Percentiles rank a stretch among this genome's conserved stretches.
phyloP scores from a whole-genome alignment of 1,140 invertebrate species.

The Campoletis sonorensis region DNA sequence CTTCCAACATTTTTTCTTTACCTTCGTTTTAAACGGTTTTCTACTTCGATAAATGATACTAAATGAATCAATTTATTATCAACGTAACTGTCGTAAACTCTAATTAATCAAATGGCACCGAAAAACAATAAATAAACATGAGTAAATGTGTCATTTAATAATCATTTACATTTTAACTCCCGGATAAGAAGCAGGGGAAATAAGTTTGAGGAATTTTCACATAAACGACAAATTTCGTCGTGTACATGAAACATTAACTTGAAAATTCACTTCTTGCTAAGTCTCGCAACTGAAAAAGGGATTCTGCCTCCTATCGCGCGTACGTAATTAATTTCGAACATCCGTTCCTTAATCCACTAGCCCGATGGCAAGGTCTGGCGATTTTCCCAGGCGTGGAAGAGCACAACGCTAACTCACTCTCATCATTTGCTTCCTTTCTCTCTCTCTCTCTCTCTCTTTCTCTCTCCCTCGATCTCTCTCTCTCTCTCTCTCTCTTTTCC shows the following conservation, averaged over 20 bases:
- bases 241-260: background rate
- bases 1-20: too few relatives aligned
- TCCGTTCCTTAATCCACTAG: conserved; percentile 52
- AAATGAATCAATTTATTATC: too few relatives aligned
- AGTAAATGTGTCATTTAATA: too few relatives aligned
- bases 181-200: too few relatives aligned
- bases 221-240: background rate
- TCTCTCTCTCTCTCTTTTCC: background rate
- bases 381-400: conserved; percentile 57
- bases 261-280: conserved; percentile 14
- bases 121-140: too few relatives aligned
- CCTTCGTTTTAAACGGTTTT: too few relatives aligned
- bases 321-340: conserved; percentile 60
- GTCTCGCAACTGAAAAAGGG: background rate
- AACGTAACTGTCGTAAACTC: too few relatives aligned
- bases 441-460: background rate
- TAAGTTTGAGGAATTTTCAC: too few relatives aligned
- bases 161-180: too few relatives aligned
- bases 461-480: background rate
- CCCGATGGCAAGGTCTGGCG: conserved; percentile 42
- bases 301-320: conserved; percentile 21
- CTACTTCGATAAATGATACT: too few relatives aligned
- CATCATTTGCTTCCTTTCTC: too few relatives aligned
- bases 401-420: conserved; percentile 9
- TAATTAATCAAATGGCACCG: too few relatives aligned